Evolutionary conservation across 2,888 invertebrate species (phyloP), one percentile per base, ranked within the genome.

Genomic region (Autographa pulchrina): DNA sequence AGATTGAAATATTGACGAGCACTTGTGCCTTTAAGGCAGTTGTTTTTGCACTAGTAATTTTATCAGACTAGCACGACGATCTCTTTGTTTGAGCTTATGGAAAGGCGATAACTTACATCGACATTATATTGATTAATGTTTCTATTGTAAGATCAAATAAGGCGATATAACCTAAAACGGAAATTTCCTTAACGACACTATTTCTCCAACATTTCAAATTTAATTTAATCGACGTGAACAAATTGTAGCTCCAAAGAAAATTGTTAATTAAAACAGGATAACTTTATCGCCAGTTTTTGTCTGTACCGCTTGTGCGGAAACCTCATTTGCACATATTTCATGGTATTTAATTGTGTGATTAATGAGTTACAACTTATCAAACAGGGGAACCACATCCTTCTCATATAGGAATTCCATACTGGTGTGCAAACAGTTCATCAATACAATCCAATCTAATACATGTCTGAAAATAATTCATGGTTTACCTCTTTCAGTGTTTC

Each of bases 361-460:
- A 80, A 76, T 78, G 72, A 76, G 75, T 73, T 70, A 77, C 70
- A 54, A 70, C 60, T 77, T 75, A 80, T 80, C 76, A 67, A 71
- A 62, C 66, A 62, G 74, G 72, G 66, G 58, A 78, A 84, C 78
- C 77, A 85, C 76, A 84, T 84, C 84, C 82, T 82, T 78, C 75
- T 71, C 58, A 59, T 71, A 52, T 56, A 73, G 41, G 62, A 72
- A 74, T 68, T 75, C 60, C 59, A 63, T n/a, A 75, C 70, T 58
- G 62, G 35, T 54, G 54, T 31, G 60, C 41, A 38, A 11, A 38
- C 38, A 13, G 18, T 68, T 66, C 32, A 59, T 32, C 20, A 56
- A n/a, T n/a, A n/a, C n/a, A n/a, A n/a, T n/a, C 35, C 31, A 59
- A 68, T 65, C 20, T 54, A 20, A 11, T 52, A 18, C 8, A n/a